Base-by-base conservation (phyloP, 1,140 invertebrate genomes). In the Trialeurodes vaporariorum region DNA sequence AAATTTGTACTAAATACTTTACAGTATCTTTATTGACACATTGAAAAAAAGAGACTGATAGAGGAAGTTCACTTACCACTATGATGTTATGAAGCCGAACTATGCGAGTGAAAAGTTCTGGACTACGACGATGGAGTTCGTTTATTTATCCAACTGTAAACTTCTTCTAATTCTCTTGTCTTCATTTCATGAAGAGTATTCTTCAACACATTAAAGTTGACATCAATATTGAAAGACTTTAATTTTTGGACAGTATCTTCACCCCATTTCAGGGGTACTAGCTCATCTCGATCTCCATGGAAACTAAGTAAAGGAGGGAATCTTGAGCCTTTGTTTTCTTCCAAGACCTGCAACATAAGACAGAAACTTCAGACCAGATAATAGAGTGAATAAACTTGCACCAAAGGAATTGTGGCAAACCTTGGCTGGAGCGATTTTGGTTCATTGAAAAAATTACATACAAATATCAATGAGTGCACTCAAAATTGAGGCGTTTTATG, bases 201-300 rank as follows among this genome's bases (percentile, higher is more conserved):
- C 17, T 75, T 71, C 13, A 85, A 60, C 1, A 77, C 71, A 9
- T 76, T 72, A 73, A 85, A 85, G 68, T 81, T 76, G 1, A 76
- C 81, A 25, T 78, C 74, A 0, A 86, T 79, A 2, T 81, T 82
- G 2, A 81, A 69, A 13, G 78, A 74, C 27, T 75, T 73, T 2
- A 85, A 70, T 13, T 74, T 75, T 24, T 81, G 74, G 68, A 78
- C 81, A 1, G 80, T 84, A 58, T 78, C 74, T 69, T 78, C 63
- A 2, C 82, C 84, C 84, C 83, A 86, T 59, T 78, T 71, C 13
- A 78, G 59, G 0, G 81, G 80, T 5, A 86, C 83, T 2, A 86
- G 69, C 1, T 75, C 75, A 72, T 86, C 85, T n/a, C 72, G 63
- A 25, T 68, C 65, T 21, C 79, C 79, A 69, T 81, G 79, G 58